Conservation (phyloP, 1,140 invertebrate genomes). For the Ceratoteleas bidentatus region DNA sequence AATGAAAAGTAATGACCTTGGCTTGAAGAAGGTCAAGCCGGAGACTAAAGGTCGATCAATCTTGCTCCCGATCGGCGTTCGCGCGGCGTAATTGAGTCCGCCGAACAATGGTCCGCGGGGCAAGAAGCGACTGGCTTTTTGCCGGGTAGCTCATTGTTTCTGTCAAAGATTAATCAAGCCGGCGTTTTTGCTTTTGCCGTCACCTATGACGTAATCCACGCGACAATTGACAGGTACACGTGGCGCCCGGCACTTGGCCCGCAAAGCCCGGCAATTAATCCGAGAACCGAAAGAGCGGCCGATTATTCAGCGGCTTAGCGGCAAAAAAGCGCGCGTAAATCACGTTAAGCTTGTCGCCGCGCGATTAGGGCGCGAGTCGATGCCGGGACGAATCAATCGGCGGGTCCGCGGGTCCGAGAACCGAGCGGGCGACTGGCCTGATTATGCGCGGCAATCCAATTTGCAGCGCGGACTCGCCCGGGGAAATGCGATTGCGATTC, state of each 20-base stretch:
- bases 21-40: slow-evolving; percentile 47
- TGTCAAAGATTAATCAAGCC: no score
- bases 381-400: no score
- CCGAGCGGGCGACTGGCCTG: slow-evolving; percentile 27
- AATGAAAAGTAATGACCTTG: slow-evolving; percentile 57
- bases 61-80: no score
- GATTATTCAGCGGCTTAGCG: slow-evolving; percentile 40
- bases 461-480: slow-evolving; percentile 57
- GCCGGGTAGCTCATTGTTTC: no score
- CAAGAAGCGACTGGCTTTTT: no score
- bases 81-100: no score
- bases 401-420: no score
- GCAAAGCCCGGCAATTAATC: slow-evolving; percentile 25
- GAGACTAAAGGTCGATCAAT: background rate
- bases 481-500: slow-evolving; percentile 56
- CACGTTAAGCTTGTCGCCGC: slow-evolving; percentile 30
- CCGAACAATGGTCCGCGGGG: no score
- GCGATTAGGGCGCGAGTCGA: background rate
- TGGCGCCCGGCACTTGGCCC: background rate
- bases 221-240: background rate
- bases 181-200: background rate
- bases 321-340: slow-evolving; percentile 26
- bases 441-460: slow-evolving; percentile 60
- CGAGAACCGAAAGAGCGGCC: slow-evolving; percentile 12
- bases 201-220: slow-evolving; percentile 6